phyloP scores from a whole-genome alignment of 2,888 invertebrate species.

The Parascotia fuliginaria region DNA sequence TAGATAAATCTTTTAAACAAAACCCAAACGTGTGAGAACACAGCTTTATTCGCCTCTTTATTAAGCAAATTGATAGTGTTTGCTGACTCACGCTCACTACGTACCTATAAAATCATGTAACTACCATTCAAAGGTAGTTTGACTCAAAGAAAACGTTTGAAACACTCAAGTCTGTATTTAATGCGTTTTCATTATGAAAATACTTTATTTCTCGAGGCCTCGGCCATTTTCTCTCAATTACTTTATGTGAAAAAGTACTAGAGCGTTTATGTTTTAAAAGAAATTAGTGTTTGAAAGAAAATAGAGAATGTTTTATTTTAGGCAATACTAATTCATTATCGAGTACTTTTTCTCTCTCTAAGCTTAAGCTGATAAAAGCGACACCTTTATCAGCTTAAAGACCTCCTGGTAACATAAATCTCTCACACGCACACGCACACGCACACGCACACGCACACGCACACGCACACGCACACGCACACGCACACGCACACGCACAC shows the following conservation, averaged over 20 bases:
- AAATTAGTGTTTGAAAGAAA: neutral
- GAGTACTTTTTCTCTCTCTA: too few relatives aligned
- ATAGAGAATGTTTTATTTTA: too few relatives aligned
- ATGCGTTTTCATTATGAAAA: slow-evolving; percentile 17
- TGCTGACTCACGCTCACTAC: slow-evolving; percentile 26
- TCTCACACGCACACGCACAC: too few relatives aligned
- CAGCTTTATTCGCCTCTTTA: slow-evolving; percentile 3
- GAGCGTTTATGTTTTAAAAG: too few relatives aligned
- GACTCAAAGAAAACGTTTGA: slow-evolving; percentile 15
- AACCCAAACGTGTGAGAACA: neutral
- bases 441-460: too few relatives aligned
- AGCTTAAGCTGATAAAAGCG: too few relatives aligned
- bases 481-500: too few relatives aligned
- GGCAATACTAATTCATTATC: too few relatives aligned
- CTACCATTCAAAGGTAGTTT: slow-evolving; percentile 23
- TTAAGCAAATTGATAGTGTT: slow-evolving; percentile 29
- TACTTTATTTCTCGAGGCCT: slow-evolving; percentile 4
- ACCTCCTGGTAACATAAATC: too few relatives aligned
- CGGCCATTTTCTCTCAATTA: neutral
- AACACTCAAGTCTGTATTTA: slow-evolving; percentile 18
- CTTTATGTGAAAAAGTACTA: neutral
- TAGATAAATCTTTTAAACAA: too few relatives aligned
- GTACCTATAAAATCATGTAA: slow-evolving; percentile 20
- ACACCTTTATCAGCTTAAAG: too few relatives aligned
- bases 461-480: too few relatives aligned